Evolutionary conservation across 2,797 vertebrate genomes (phyloP), one percentile per base, ranked within the genome.

Genomic region (Sandelia bainsii): DNA sequence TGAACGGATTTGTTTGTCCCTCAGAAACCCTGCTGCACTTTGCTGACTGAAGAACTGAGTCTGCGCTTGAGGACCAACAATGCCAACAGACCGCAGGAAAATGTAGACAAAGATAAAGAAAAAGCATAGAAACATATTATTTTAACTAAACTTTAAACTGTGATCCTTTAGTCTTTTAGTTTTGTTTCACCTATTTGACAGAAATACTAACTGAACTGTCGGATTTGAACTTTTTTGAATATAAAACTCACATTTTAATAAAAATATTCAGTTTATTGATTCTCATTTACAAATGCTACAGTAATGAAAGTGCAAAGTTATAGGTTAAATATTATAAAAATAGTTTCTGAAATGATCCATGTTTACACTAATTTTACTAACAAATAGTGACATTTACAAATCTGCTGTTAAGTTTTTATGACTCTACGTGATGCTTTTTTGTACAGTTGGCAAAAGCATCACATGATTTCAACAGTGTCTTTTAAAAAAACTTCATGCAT

Each of bases 21-120:
- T 44, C 93, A 98, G 96, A 97, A 95, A 89, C 93, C 96, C 0
- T 97, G 94, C 82, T 97, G 96, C 87, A 85, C 93, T 1, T 90
- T 96, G 57, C 92, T 98, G 85, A 93, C 90, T 34, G 95, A 95
- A 74, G 96, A 98, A 77, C 87, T 97, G 75, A 95, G 94, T 83
- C 88, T 95, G 42, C 96, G 97, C 44, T 87, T 97, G 52, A 94
- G 85, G 87, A 74, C 66, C 89, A 86, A 62, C 84, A 74, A 75
- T 42, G 73, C 3, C 22, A 92, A 82, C 81, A 92, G 50, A 75
- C 81, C 85, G 71, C 93, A 93, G 79, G 96, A 96, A 75, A 62
- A 83, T 0, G 80, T 84, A 48, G 96, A 95, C 37, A 96, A 94
- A 79, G 92, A 93, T 25, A 96, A 95, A 69, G 90, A 95, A 72